Base-by-base conservation (phyloP, 2,888 invertebrate genomes). In the Chirona hameri region DNA sequence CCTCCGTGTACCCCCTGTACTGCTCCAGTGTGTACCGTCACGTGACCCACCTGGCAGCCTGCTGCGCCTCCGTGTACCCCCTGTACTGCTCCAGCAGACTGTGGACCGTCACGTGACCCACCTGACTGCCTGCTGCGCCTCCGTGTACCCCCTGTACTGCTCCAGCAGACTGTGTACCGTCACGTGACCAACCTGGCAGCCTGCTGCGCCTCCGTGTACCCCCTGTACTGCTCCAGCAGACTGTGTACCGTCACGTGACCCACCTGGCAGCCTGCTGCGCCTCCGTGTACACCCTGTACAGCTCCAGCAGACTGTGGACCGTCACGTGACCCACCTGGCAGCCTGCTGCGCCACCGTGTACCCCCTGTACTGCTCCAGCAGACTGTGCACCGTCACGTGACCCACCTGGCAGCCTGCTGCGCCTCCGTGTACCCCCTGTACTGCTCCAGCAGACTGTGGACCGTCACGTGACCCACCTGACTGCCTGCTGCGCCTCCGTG, bases 11-110 rank as follows among this genome's bases (percentile, higher is more conserved):
- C 2, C 85, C 85, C 21, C 81, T 83, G 81, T 84, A 84, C 21
- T 84, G 81, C 52, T 57, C 84, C 31, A 83, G 83, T 72, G 18
- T 39, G 39, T 5, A 52, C 87, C 84, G 82, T 18, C 18, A 86
- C 86, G 21, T 86, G 29, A 83, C 84, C 85, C 83, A 87, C 88
- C 24, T 72, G 69, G 18, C 84, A 27, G 84, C 83, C 39, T 82
- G 12, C 85, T 84, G 76, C 86, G 85, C 87, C 39, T 87, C 87
- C 9, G 87, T 83, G 82, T 86, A 87, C 84, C 87, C 87, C 81
- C 39, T 39, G 39, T 39, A 39, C 39, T 39, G 4, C 39, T 39
- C 39, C 39, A 39, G 39, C 39, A 39, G 39, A 39, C 39, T 39
- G 39, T 5, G 39, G 39, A 39, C 87, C 84, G 82, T 86, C 84